Evolutionary conservation across 2,113 vertebrate species (phyloP).

Genomic region (Tachysurus fulvidraco): DNA sequence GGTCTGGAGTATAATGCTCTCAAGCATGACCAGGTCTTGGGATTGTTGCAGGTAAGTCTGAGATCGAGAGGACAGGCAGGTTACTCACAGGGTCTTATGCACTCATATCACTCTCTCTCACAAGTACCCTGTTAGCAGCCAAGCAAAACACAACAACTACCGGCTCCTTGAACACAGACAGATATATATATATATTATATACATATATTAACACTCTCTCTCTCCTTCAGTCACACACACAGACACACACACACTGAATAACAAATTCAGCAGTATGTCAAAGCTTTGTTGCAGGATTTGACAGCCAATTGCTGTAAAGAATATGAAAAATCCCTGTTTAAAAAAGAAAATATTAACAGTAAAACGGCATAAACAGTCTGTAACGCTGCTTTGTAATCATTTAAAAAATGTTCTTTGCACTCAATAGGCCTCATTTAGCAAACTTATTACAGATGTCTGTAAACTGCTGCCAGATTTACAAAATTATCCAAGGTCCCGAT

Average conservation of each 20-base stretch:
- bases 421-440: slow-evolving; percentile 7
- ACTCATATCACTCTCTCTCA: slow-evolving; percentile 59
- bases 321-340: slow-evolving; percentile 13
- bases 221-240: not conserved
- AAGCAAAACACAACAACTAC: slow-evolving; percentile 10
- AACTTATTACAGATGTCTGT: not conserved
- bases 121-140: slow-evolving; percentile 33
- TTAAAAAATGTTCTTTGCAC: not conserved
- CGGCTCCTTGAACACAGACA: slow-evolving; percentile 8
- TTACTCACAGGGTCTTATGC: slow-evolving; percentile 80
- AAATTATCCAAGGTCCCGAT: not conserved
- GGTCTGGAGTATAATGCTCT: slow-evolving; percentile 99
- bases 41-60: slow-evolving; percentile 99
- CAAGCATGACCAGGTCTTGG: slow-evolving; percentile 99
- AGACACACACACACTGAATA: slow-evolving; percentile 25
- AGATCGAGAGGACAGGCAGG: slow-evolving; percentile 85
- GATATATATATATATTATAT: not conserved
- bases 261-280: not conserved
- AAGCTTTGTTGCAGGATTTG: not conserved
- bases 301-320: slow-evolving; percentile 19
- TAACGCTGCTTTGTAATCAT: slow-evolving; percentile 10
- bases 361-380: not conserved
- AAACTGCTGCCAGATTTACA: not conserved
- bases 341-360: not conserved
- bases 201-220: not conserved